phyloP scores from a whole-genome alignment of 2,888 invertebrate species.

The Volucella bombylans region DNA sequence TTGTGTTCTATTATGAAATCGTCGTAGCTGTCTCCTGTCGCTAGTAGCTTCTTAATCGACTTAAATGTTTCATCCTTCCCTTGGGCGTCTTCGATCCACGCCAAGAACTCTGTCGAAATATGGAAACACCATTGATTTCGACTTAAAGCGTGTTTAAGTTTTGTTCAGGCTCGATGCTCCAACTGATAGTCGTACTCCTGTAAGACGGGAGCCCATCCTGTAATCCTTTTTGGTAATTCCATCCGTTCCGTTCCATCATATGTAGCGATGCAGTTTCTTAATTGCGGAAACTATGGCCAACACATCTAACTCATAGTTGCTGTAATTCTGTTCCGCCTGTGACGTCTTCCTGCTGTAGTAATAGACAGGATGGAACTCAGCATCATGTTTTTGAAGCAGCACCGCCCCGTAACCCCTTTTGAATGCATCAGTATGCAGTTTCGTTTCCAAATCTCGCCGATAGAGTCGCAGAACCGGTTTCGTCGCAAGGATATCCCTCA shows the following conservation, averaged over 20 bases:
- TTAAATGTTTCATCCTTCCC: background rate
- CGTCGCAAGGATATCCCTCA: constrained; percentile 68
- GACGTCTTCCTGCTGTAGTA: constrained; percentile 9
- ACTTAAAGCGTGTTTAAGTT: too few species aligned
- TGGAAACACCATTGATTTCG: background rate
- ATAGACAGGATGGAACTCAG: background rate
- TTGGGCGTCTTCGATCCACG: constrained; percentile 2
- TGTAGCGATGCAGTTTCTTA: constrained; percentile 40
- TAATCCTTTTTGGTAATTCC: too few species aligned
- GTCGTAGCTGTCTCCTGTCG: background rate
- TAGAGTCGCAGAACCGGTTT: constrained; percentile 48
- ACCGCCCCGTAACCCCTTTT: constrained; percentile 14
- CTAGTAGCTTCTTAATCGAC: background rate
- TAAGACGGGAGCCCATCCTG: too few species aligned
- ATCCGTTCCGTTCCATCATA: constrained; percentile 36
- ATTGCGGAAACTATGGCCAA: constrained; percentile 38
- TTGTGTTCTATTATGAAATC: constrained; percentile 1
- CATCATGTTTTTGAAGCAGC: constrained; percentile 8
- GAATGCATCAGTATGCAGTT: constrained; percentile 45
- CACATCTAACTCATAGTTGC: constrained; percentile 50
- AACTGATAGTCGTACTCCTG: too few species aligned
- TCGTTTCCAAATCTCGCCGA: constrained; percentile 18
- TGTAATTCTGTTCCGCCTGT: constrained; percentile 15
- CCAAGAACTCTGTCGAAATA: background rate
- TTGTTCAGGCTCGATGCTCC: too few species aligned